Evolutionary conservation across 1,140 invertebrate species (phyloP), one percentile per base, ranked within the genome.

Genomic region (Temnothorax curvispinosus): DNA sequence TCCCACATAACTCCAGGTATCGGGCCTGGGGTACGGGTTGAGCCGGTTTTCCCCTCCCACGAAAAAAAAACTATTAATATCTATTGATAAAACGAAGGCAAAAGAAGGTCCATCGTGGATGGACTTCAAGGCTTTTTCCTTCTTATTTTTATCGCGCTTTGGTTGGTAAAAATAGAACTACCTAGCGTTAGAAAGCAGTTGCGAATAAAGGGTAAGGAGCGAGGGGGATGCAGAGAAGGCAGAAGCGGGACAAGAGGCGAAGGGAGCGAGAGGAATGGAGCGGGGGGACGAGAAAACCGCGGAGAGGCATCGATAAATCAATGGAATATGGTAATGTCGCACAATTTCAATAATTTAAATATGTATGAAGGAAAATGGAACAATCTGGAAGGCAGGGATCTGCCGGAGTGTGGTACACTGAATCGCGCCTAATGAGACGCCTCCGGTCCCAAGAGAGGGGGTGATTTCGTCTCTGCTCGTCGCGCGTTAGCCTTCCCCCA

Each of bases 291-390:
- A 85, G 78, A 87, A 87, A 91, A 76, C 89, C 35, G 92, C 86
- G 87, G 89, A 89, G 91, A 91, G 90, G 91, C 92, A 93, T 92
- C 93, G 93, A 95, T 95, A 94, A 95, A 95, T 95, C 94, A 95
- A 94, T 94, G 93, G 93, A 94, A 93, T 94, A 95, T 94, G 94
- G 93, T 95, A 95, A 95, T 95, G 89, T 77, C 65, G 77, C 88
- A 69, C 65, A 91, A 95, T 94, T 95, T 95, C 94, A 95, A 95
- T 94, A 94, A 94, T 94, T 95, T 95, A 94, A 95, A 95, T 95
- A 95, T 94, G 93, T 94, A 95, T 95, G 94, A 94, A 94, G 93
- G 92, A 94, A 94, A 95, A 95, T 94, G 94, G 94, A 95, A 95
- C 93, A 94, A 95, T 95, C 93, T 93, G 92, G 92, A 90, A 92